Base-by-base conservation (phyloP, 2,113 vertebrate species). In the Crypturellus undulatus region DNA sequence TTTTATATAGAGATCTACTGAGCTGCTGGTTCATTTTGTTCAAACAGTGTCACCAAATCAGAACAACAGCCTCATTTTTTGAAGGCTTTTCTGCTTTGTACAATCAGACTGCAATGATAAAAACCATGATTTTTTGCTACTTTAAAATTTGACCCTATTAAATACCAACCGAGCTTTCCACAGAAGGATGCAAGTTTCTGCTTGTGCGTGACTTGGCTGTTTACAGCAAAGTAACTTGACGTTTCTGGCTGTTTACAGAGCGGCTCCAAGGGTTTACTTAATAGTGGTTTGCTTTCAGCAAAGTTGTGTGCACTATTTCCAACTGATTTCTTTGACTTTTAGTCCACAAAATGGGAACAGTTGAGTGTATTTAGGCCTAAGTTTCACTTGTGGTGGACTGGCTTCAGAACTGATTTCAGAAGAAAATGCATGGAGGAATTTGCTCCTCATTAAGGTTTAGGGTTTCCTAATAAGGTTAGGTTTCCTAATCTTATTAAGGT, bases 241-340 rank as follows among this genome's bases (percentile, higher is more conserved):
- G 78, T 94, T 97, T 95, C 91, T 92, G 89, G 80, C 85, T 97
- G 95, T 97, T 97, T 97, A 98, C 89, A 93, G 83, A 97, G 89
- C 2, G 7, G 36, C 86, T 89, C 94, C 13, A 40, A 90, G 72
- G 93, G 96, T 97, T 97, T 98, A 96, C 85, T 88, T 79, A 94
- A 75, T 26, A 72, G 91, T 90, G 95, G 68, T 92, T 96, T 96
- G 93, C 87, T 95, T 95, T 88, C 86, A 68, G 52, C 38, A 73
- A 71, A 72, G 58, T 79, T 87, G 52, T 34, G 77, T 5, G 4
- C 11, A 8, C 7, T 40, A 47, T 96, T 97, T 94, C 79, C 0
- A 6, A 79, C 36, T 36, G 68, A 5, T 24, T 88, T 85, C 79
- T 83, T 84, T 92, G 49, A 86, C 82, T 95, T 75, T 45, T 49